Evolutionary conservation across 1,140 invertebrate genomes (phyloP), one percentile per base, ranked within the genome.

Genomic region (Nephotettix cincticeps): DNA sequence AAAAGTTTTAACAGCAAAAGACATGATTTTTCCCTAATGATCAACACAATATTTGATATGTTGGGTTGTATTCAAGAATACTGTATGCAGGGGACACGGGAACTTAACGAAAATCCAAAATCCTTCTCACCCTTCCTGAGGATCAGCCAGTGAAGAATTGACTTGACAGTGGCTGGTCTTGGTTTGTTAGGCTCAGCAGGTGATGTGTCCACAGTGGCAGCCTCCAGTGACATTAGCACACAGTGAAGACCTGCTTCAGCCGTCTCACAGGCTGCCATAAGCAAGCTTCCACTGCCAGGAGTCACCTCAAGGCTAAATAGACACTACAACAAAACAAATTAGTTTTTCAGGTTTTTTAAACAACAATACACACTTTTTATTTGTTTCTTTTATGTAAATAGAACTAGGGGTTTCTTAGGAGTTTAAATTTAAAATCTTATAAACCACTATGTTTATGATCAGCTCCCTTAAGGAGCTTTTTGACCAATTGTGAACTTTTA

Each of bases 141-240:
- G 21, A 80, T 80, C 2, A 86, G 77, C 85, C 84, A 86, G 70
- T 83, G 79, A 27, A 86, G 74, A 27, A 84, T 73, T 28, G 83
- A 82, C 58, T 80, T 75, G 77, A 84, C 84, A 71, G 25, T 13
- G 27, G 43, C 27, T 29, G 28, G 29, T 43, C 14, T 30, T 6
- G 56, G 63, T 36, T 65, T 36, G 30, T 65, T n/a, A 9, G 40
- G 67, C n/a, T 54, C 61, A 19, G 25, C 40, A 64, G 14, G 28
- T 19, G 19, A 36, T n/a, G n/a, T 32, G 73, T 75, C 80, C 47
- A 83, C 82, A 74, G 66, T 68, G 23, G 9, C 4, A 13, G 66
- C n/a, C 43, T 84, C 79, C 30, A 87, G 81, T 69, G 81, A 81
- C 72, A 83, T 79, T 6, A 86, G 71, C 21, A 87, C 75, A 70